Base-by-base conservation (phyloP, 2,888 invertebrate species). In the Acanthosepion pharaonis region DNA sequence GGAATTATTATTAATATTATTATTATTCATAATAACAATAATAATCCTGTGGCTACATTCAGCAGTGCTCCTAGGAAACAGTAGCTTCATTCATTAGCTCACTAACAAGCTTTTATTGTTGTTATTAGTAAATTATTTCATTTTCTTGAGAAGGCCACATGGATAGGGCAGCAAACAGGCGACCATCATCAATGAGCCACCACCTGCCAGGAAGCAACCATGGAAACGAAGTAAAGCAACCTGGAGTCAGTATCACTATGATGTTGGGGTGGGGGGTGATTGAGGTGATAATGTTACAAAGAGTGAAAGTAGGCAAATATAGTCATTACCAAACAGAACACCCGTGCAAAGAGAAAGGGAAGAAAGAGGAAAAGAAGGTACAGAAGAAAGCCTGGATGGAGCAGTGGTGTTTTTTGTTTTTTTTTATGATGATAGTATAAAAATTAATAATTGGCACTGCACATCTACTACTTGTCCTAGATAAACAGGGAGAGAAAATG, bases 221-320 rank as follows among this genome's bases (percentile, higher is more conserved):
- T 78, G 78, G 78, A 78, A 78, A 78, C 78, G 78, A 78, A 78
- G 78, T 78, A 78, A 78, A 78, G n/a, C 9, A n/a, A 78, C n/a
- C 18, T 23, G 11, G 78, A 9, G 11, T 33, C 78, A 78, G 78
- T 18, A 78, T 78, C 15, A 78, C 78, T n/a, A 33, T 78, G 78
- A 78, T 18, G 42, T 42, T 2, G n/a, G 78, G 78, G n/a, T 78
- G 78, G 78, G 78, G 33, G n/a, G n/a, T n/a, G 18, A 15, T n/a
- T 5, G 78, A 78, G 78, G n/a, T 78, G n/a, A 78, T n/a, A 78
- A 78, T 78, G 11, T 78, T 78, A 33, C n/a, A 78, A 15, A 2
- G 78, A 78, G 78, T 78, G 78, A 78, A 78, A 78, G 78, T 78
- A 28, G n/a, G 78, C 78, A 78, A n/a, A n/a, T 78, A 78, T 78